phyloP scores from a whole-genome alignment of 1,140 invertebrate species.

The Metaphire vulgaris region DNA sequence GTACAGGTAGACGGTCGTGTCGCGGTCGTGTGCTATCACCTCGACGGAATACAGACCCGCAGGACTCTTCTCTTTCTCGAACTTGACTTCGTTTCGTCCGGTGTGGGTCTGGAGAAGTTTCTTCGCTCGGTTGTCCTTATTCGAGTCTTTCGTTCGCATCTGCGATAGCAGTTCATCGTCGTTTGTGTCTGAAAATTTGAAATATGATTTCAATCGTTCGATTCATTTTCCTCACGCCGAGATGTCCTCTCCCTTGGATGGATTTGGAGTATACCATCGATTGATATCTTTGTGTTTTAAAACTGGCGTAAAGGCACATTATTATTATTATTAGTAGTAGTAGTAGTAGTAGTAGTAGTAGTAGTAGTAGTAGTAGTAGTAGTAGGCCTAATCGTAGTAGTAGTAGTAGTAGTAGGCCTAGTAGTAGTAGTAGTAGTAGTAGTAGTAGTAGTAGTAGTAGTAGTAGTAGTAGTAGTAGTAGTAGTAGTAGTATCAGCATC shows the following conservation, averaged over 20 bases:
- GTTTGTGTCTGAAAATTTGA: too few relatives aligned
- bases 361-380: constrained; percentile 2
- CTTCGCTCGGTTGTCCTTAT: background rate
- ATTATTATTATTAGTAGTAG: too few relatives aligned
- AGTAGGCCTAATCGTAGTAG: background rate
- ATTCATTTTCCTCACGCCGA: too few relatives aligned
- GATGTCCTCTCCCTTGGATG: too few relatives aligned
- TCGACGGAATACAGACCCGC: constrained; percentile 38
- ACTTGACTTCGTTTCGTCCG: constrained; percentile 33
- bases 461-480: constrained; percentile 3
- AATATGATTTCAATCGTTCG: too few relatives aligned
- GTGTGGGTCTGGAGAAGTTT: constrained; percentile 28
- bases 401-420: constrained; percentile 2
- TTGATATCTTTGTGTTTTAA: too few relatives aligned
- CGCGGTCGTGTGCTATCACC: constrained; percentile 31
- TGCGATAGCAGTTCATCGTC: background rate
- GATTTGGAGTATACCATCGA: too few relatives aligned
- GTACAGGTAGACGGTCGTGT: constrained; percentile 34
- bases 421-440: constrained; percentile 2
- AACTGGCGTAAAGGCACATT: too few relatives aligned
- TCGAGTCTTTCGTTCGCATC: background rate
- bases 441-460: constrained; percentile 2
- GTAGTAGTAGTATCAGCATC: background rate
- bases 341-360: constrained; percentile 2
- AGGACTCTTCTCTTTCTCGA: constrained; percentile 23